A percentile compares a stretch with the other conserved stretches of the same genome.
phyloP scores from a whole-genome alignment of 2,113 vertebrate species.

The Panthera leo region DNA sequence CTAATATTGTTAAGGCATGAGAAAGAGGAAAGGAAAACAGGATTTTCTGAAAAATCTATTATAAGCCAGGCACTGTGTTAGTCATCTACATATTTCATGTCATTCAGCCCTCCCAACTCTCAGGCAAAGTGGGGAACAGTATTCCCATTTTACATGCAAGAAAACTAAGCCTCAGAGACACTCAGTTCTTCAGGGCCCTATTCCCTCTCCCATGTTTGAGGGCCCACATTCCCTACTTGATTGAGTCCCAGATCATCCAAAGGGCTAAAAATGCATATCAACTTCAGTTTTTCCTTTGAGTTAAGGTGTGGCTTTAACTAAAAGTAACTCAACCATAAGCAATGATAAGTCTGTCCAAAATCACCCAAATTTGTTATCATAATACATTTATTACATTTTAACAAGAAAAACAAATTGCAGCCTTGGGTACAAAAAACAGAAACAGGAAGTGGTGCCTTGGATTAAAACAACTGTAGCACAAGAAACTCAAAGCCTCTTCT shows the following conservation, averaged over 20 bases:
- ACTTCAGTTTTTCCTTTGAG: slow-evolving; percentile 37
- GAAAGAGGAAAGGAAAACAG: slow-evolving; percentile 29
- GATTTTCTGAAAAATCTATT: slow-evolving; percentile 48
- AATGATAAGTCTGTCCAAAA: slow-evolving; percentile 48
- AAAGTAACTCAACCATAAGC: slow-evolving; percentile 45
- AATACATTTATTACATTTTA: not conserved
- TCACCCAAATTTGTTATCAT: slow-evolving; percentile 42
- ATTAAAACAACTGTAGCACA: not conserved
- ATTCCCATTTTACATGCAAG: not conserved
- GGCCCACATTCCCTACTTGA: not conserved
- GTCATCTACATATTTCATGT: slow-evolving; percentile 7
- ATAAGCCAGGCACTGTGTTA: not conserved
- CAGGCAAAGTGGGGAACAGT: slow-evolving; percentile 34
- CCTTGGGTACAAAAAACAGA: slow-evolving; percentile 11
- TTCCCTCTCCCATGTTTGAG: not conserved
- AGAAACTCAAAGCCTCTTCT: not conserved
- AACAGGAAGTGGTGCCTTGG: not conserved
- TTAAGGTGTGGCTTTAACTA: slow-evolving; percentile 37
- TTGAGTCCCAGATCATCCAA: not conserved
- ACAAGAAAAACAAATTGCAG: slow-evolving; percentile 29
- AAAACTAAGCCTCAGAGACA: not conserved
- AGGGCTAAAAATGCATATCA: not conserved
- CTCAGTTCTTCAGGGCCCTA: not conserved
- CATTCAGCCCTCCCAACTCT: slow-evolving; percentile 38
- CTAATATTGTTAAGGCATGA: not conserved